Percentiles rank a stretch among this genome's conserved stretches.
phyloP scores from a whole-genome alignment of 2,797 vertebrate species.

The Saxicola maurus region DNA sequence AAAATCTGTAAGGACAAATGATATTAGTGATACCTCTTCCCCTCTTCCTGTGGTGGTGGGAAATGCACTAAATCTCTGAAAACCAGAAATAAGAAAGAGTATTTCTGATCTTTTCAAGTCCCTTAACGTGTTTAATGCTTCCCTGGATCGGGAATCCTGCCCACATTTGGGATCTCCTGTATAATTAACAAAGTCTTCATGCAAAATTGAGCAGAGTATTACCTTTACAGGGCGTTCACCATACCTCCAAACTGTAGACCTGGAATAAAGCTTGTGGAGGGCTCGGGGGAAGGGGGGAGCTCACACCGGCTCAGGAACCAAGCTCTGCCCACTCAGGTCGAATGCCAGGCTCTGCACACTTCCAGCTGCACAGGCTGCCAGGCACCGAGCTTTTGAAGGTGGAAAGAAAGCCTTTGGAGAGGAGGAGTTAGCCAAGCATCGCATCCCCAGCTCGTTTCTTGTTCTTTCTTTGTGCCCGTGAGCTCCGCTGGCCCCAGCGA shows the following conservation, averaged over 20 bases:
- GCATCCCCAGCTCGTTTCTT: not conserved
- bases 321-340: not conserved
- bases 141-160: not conserved
- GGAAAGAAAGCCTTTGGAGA: not conserved
- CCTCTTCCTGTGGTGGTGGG: not conserved
- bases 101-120: not conserved
- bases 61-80: not conserved
- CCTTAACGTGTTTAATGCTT: not conserved
- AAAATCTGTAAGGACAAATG: not conserved
- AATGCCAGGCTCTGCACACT: not conserved
- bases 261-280: not conserved
- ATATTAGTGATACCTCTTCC: not conserved
- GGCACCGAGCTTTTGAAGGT: not conserved
- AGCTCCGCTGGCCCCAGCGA: no score
- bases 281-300: rapidly evolving
- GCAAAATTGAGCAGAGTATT: not conserved
- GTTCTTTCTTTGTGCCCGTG: not conserved
- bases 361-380: not conserved
- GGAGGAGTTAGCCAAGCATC: not conserved
- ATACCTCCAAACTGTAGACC: not conserved
- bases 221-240: not conserved
- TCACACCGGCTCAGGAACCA: not conserved
- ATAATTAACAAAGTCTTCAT: not conserved
- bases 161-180: not conserved
- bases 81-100: not conserved